Evolutionary conservation across 2,113 vertebrate genomes (phyloP).

Genomic region (Aix galericulata): DNA sequence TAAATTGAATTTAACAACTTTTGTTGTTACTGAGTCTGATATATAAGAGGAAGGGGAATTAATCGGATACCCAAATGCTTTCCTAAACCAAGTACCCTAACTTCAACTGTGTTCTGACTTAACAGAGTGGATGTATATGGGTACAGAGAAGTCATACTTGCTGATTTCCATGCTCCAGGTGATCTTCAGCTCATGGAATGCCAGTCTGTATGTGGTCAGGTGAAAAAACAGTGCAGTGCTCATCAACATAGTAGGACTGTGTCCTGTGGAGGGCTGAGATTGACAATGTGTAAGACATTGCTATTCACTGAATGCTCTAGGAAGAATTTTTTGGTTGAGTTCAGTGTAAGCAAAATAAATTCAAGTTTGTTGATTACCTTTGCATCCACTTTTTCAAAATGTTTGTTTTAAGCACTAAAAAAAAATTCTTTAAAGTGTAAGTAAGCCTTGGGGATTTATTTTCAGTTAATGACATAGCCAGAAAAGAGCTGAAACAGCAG

Average conservation of each 20-base stretch:
- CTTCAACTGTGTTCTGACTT: not conserved
- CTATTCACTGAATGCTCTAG: not conserved
- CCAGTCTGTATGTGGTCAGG: not conserved
- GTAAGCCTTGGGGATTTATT: conserved; percentile 61
- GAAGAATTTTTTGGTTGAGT: conserved; percentile 18
- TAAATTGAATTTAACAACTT: not conserved
- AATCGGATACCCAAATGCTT: not conserved
- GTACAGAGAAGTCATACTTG: not conserved
- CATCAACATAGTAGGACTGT: not conserved
- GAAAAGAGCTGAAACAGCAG: conserved; percentile 67
- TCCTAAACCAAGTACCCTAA: not conserved
- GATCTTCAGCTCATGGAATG: not conserved
- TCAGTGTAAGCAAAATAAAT: conserved; percentile 23
- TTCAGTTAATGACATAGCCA: conserved; percentile 50
- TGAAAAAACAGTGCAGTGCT: not conserved
- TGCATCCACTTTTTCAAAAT: conserved; percentile 51
- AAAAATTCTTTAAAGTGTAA: conserved; percentile 46
- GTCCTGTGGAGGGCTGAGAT: not conserved
- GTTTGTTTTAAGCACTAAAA: conserved; percentile 49
- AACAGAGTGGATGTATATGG: not conserved
- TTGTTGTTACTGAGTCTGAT: not conserved
- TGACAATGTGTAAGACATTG: not conserved
- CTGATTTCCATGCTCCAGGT: not conserved
- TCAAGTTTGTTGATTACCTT: conserved; percentile 48
- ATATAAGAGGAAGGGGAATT: not conserved